Evolutionary conservation across 1,140 invertebrate genomes (phyloP), one percentile per base, ranked within the genome.

Genomic region (Tetramorium parvispinum): DNA sequence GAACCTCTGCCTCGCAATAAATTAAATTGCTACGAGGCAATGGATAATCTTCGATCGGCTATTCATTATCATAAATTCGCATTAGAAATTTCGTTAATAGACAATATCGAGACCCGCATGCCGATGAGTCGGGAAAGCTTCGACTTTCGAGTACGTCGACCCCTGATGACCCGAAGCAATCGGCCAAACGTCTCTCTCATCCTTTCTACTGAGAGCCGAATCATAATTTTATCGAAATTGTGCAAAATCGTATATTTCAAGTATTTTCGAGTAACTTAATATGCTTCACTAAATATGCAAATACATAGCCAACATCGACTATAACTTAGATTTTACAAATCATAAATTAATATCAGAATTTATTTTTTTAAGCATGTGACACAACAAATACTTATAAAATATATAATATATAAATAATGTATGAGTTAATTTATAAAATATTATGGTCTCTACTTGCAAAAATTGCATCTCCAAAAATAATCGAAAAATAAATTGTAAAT

Each of bases 141-240:
- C 85, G 51, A 95, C 94, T 95, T 94, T 95, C 93, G 94, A 95
- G 93, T 93, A 92, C 93, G 85, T 94, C 91, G 93, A 94, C 93
- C 93, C 82, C 57, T 66, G 59, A 61, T 83, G 76, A 85, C 75
- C 81, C 68, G 66, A 46, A 71, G 65, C 63, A 68, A 71, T 53
- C 68, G 73, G 40, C 43, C 57, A 55, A 85, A 87, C 81, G 76
- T 79, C 78, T 79, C 77, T 66, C 24, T 78, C 53, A 61, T 86
- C 73, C 53, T 85, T 87, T 78, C 86, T 85, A 87, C 55, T 51
- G 49, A 59, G 78, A 82, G 71, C 63, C 43, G 40, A 83, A 83
- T 73, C 79, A 37, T 53, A 43, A 51, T 88, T 88, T 70, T 85
- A 37, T 32, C 43, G 37, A 63, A 8, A 7, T 85, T 68, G 32